Percentiles rank a stretch among this genome's conserved stretches.
Conservation (phyloP, 2,888 invertebrate genomes). For the Aleiodes alternator region DNA sequence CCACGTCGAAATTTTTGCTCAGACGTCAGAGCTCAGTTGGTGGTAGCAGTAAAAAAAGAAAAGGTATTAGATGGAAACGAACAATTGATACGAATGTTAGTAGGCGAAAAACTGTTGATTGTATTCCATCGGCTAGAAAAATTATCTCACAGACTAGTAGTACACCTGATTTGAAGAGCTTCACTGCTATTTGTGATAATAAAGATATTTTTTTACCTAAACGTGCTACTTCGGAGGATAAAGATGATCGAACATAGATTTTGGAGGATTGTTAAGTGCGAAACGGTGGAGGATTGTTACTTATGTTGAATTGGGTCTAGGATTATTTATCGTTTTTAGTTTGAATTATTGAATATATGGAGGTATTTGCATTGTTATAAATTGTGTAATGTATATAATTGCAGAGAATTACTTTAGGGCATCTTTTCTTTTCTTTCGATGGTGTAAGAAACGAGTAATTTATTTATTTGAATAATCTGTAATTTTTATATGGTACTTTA, state of each 20-base stretch:
- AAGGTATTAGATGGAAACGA: constrained; percentile 71
- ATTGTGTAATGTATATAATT: constrained; percentile 4
- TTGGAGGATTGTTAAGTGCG: neutral
- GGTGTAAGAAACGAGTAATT: constrained; percentile 4
- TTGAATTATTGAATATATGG: neutral
- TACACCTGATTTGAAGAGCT: constrained; percentile 61
- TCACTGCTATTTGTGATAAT: constrained; percentile 35
- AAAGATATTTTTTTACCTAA: constrained; percentile 21
- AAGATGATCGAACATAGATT: constrained; percentile 14
- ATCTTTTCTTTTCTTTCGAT: neutral
- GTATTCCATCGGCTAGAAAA: constrained; percentile 56
- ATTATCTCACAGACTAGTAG: constrained; percentile 58
- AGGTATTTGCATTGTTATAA: constrained; percentile 16
- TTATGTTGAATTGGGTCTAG: constrained; percentile 15
- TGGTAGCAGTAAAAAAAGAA: constrained; percentile 64
- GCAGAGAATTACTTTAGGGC: neutral
- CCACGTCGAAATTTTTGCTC: constrained; percentile 59
- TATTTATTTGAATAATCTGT: neutral
- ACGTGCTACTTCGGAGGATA: constrained; percentile 37
- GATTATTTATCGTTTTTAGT: constrained; percentile 16
- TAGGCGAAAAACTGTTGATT: constrained; percentile 62
- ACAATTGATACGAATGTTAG: constrained; percentile 49
- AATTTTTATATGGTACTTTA: constrained; percentile 18
- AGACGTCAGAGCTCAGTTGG: constrained; percentile 64
- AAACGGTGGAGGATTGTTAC: neutral